Conservation (phyloP, 2,797 vertebrate genomes). For the Melanogrammus aeglefinus region DNA sequence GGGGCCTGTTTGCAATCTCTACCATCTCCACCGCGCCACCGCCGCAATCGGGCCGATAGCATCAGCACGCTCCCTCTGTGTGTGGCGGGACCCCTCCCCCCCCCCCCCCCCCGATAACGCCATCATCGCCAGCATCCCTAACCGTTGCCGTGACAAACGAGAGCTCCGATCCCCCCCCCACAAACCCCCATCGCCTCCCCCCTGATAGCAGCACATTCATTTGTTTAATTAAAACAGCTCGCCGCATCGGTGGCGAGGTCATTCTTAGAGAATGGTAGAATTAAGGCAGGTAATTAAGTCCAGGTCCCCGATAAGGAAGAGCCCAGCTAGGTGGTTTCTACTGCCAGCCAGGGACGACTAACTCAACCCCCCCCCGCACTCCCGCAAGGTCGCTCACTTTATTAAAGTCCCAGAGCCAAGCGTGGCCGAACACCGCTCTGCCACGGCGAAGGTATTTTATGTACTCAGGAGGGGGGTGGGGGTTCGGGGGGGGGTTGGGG, state of each 20-base stretch:
- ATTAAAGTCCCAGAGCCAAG: constrained; percentile 85
- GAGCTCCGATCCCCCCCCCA: constrained; percentile 73
- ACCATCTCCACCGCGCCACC: constrained; percentile 48
- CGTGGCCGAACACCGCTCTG: constrained; percentile 64
- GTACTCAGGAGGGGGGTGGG: constrained; percentile 71
- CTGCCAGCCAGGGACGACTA: constrained; percentile 77
- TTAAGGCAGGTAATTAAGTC: constrained; percentile 98
- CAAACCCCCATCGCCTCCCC: not conserved
- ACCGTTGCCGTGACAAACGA: constrained; percentile 86
- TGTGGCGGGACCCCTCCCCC: constrained; percentile 66
- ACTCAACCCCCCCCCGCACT: constrained; percentile 83
- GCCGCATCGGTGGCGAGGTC: constrained; percentile 81
- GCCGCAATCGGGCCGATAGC: constrained; percentile 62
- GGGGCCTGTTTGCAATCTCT: constrained; percentile 61
- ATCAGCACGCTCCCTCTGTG: constrained; percentile 68
- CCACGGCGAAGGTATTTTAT: constrained; percentile 88
- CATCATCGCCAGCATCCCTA: constrained; percentile 77
- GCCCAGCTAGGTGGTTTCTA: constrained; percentile 78
- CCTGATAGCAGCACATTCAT: constrained; percentile 84
- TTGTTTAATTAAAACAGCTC: constrained; percentile 96
- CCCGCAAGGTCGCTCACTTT: constrained; percentile 88
- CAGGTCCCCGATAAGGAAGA: constrained; percentile 86
- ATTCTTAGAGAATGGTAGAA: constrained; percentile 90
- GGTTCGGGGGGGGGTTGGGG: constrained; percentile 51
- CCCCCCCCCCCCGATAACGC: constrained; percentile 56